Percentiles rank a stretch among this genome's conserved stretches.
phyloP scores from a whole-genome alignment of 1,140 invertebrate species.

The Calephelis nemesis region DNA sequence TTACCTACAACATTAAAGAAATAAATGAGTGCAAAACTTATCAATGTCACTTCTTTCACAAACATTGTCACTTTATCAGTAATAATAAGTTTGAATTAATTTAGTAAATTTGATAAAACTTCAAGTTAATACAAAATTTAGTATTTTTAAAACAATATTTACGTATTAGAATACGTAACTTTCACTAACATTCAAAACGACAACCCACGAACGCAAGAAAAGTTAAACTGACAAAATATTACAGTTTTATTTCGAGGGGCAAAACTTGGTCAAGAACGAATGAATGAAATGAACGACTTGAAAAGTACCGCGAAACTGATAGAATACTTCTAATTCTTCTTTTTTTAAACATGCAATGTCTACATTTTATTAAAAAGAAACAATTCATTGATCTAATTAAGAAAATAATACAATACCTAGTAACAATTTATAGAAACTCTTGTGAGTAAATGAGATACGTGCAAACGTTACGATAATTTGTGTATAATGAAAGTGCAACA shows the following conservation, averaged over 20 bases:
- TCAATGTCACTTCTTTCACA: constrained; percentile 19
- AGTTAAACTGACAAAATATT: constrained; percentile 29
- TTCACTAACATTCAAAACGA: constrained; percentile 20
- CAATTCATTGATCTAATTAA: too few relatives aligned
- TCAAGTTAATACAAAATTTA: not conserved
- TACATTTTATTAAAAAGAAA: too few relatives aligned
- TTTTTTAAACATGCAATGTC: too few relatives aligned
- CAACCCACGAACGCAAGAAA: constrained; percentile 16
- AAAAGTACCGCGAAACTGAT: constrained; percentile 26
- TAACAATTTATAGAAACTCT: too few relatives aligned
- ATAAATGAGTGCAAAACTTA: constrained; percentile 13
- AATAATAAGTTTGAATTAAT: not conserved
- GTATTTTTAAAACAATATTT: constrained; percentile 12
- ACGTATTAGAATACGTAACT: constrained; percentile 50
- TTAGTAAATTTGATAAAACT: not conserved
- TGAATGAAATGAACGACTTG: not conserved
- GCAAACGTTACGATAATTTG: too few relatives aligned
- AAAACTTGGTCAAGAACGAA: not conserved
- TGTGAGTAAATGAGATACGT: too few relatives aligned
- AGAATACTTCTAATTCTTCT: too few relatives aligned
- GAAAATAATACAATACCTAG: too few relatives aligned
- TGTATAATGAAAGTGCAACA: too few relatives aligned
- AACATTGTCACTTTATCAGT: constrained; percentile 21
- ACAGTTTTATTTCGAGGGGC: not conserved
- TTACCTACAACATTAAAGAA: constrained; percentile 1